These are phyloP conservation scores for Pantala flavescens DNA, from an alignment of 1,140 invertebrate genomes.

Conservation along the genomic window DNA sequence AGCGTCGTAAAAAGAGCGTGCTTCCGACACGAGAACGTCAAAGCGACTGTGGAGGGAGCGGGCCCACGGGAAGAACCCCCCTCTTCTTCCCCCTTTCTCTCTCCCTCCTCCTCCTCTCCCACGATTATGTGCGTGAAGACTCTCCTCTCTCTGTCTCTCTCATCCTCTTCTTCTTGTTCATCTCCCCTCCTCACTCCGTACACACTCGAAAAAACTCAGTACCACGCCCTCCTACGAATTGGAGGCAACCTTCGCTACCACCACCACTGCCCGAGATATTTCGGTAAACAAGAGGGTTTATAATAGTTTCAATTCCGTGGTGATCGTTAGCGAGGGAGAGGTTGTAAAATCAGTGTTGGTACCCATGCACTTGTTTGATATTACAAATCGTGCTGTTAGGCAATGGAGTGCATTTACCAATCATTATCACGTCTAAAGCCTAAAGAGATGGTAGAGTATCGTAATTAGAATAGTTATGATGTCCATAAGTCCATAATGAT, in stretches of 20 bases:
- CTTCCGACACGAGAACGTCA: constrained; percentile 2
- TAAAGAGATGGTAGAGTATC: no score
- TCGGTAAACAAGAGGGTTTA: no score
- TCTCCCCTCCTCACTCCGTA: background rate
- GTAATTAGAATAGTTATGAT: no score
- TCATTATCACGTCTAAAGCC: no score
- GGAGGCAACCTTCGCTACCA: background rate
- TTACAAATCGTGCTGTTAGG: no score
- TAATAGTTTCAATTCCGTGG: no score
- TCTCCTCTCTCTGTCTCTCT: background rate
- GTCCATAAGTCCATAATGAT: no score
- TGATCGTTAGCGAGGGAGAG: no score
- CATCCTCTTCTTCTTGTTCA: background rate
- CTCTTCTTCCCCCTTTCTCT: background rate
- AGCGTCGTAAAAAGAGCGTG: background rate
- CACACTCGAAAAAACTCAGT: background rate
- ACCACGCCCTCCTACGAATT: background rate
- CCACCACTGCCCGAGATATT: no score
- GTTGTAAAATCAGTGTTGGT: no score
- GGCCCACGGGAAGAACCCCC: background rate
- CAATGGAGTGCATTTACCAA: no score
- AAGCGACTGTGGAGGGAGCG: background rate
- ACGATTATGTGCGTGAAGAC: background rate
- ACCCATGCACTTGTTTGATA: no score
- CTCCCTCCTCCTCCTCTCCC: background rate